Conservation (phyloP, 2,888 invertebrate genomes). For the Drosophila mimica region DNA sequence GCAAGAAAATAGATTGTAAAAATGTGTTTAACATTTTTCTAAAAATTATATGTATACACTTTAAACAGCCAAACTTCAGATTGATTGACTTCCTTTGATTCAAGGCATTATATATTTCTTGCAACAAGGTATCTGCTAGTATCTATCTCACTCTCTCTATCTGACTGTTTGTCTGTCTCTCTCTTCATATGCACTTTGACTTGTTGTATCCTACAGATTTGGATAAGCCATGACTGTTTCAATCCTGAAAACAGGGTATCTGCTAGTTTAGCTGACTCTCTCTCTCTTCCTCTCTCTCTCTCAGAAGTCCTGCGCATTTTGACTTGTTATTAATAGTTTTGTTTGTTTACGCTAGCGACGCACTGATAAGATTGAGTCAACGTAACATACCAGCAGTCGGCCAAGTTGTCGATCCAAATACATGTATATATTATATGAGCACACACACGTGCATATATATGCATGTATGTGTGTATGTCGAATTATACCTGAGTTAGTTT, state of each 20-base stretch:
- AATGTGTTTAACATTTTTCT: conserved; percentile 37
- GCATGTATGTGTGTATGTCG: neutral
- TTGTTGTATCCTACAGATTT: neutral
- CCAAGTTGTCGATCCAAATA: conserved; percentile 35
- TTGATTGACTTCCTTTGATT: neutral
- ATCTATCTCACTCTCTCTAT: neutral
- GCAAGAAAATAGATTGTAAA: conserved; percentile 11
- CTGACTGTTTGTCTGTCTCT: neutral
- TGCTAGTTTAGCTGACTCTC: neutral
- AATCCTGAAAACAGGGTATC: neutral
- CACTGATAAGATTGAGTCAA: conserved; percentile 59
- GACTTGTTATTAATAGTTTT: conserved; percentile 54
- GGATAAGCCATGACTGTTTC: neutral
- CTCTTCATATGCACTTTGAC: neutral
- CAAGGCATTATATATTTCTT: neutral
- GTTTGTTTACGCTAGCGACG: conserved; percentile 58
- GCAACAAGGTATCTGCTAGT: neutral
- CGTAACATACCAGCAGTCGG: conserved; percentile 32
- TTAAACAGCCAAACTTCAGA: neutral
- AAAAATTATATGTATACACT: neutral
- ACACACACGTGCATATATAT: neutral
- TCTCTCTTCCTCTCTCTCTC: neutral
- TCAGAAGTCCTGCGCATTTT: conserved; percentile 20
- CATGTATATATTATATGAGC: neutral
- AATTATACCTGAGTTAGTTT: conserved; percentile 45